Base-by-base conservation (phyloP, 1,140 invertebrate genomes). In the Microplitis demolitor region DNA sequence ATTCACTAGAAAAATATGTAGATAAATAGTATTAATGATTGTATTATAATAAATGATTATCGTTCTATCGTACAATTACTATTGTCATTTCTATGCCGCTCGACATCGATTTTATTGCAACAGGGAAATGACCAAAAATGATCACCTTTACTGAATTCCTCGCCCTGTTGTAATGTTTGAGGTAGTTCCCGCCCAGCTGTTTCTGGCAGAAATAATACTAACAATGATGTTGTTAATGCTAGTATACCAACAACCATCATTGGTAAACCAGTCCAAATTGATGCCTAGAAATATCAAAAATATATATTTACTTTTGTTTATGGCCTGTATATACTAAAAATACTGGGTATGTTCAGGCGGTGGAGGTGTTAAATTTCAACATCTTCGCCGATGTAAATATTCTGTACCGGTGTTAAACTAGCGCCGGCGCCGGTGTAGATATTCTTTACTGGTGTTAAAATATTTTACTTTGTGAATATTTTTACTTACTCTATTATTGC, bases 161-260 rank as follows among this genome's bases (percentile, higher is more conserved):
- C 89, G 1, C 91, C 93, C 77, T 94, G 92, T 66, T 91, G 86
- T 16, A 94, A 80, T 4, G 92, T 92, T 75, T 93, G 91, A 14
- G 93, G 93, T 35, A 93, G 84, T 73, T 90, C 90, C 62, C 90
- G 87, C 72, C 92, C 90, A 24, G 92, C 82, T 0, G 93, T 94
- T 84, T 94, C 93, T 0, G 93, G 92, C 31, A 94, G 83, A 67
- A 92, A 90, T 3, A 92, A 76, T 4, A 89, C 89, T 0, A 89
- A 77, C 3, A 89, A 80, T 4, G 89, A 90, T 14, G 90, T 91
- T 3, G 89, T 67, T 31, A 92, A 79, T 31, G 90, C 89, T 9
- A 91, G 74, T 4, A 80, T 61, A 4, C 88, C 87, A 33, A 91
- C 82, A 4, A 90, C 87, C 13, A 90, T 63, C 74, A 91, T 84